Evolutionary conservation across 2,113 vertebrate species (phyloP).

Genomic region (Xiphophorus couchianus): DNA sequence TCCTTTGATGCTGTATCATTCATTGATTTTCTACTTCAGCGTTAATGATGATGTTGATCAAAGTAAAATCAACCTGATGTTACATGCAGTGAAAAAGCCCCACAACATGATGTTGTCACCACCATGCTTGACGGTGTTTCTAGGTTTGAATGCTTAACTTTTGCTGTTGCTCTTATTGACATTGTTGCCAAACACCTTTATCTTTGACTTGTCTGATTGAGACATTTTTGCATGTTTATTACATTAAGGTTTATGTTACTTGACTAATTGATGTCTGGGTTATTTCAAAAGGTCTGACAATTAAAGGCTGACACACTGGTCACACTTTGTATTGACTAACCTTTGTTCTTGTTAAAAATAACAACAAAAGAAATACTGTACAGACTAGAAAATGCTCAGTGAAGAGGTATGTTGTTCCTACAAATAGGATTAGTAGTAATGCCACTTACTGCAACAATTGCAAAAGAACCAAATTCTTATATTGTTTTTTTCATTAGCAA

Average conservation of each 20-base stretch:
- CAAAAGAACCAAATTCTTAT: neutral
- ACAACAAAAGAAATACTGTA: neutral
- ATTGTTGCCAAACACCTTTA: too few species aligned
- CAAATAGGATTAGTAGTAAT: neutral
- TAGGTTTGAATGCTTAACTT: too few species aligned
- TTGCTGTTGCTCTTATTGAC: too few species aligned
- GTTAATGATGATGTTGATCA: neutral
- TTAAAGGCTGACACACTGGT: slow-evolving; percentile 17
- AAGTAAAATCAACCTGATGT: neutral
- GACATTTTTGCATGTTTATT: too few species aligned
- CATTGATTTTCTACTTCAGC: neutral
- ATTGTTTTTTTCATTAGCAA: neutral
- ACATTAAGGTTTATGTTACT: neutral
- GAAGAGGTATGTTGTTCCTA: neutral
- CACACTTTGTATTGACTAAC: slow-evolving; percentile 8
- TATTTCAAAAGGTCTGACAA: slow-evolving; percentile 14
- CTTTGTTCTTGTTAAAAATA: neutral
- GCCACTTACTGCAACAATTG: neutral
- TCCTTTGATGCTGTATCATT: neutral
- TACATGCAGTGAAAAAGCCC: neutral
- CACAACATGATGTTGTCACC: neutral
- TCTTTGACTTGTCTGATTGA: too few species aligned
- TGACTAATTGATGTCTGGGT: neutral
- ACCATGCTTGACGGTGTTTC: too few species aligned
- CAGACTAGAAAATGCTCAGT: neutral